Conservation (phyloP, 2,888 invertebrate genomes). For the Temnothorax rugatulus region DNA sequence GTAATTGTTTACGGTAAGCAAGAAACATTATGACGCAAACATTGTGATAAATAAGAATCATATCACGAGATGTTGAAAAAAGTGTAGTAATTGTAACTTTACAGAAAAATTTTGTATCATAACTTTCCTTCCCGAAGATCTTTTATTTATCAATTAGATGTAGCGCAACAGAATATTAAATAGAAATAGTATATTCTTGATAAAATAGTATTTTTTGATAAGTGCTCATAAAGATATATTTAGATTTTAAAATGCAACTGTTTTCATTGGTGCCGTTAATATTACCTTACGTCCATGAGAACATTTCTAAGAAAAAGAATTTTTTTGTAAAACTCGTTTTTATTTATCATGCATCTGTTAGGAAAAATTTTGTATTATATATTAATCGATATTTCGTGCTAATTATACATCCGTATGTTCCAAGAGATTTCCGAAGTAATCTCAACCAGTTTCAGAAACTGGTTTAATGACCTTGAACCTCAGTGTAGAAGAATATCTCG, state of each 20-base stretch:
- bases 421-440: conserved; percentile 4
- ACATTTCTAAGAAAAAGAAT: conserved; percentile 87
- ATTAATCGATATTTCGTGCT: too few species aligned
- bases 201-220: conserved; percentile 79
- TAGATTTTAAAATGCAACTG: not conserved
- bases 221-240: not conserved
- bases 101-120: not conserved
- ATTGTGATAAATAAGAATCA: conserved; percentile 3
- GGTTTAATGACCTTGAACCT: conserved; percentile 75
- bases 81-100: not conserved
- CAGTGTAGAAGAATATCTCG: conserved; percentile 28
- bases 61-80: not conserved
- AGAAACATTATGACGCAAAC: not conserved
- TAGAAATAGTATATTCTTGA: not conserved
- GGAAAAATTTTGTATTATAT: not conserved
- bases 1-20: conserved; percentile 62
- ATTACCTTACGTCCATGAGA: not conserved
- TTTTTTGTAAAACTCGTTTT: not conserved
- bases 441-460: conserved; percentile 64
- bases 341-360: not conserved
- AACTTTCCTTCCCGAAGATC: not conserved
- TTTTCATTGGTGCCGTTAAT: not conserved
- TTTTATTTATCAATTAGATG: conserved; percentile 5
- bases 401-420: not conserved
- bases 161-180: not conserved